Evolutionary conservation across 1,140 invertebrate genomes (phyloP).

Genomic region (Ctenoplectra terminalis): DNA sequence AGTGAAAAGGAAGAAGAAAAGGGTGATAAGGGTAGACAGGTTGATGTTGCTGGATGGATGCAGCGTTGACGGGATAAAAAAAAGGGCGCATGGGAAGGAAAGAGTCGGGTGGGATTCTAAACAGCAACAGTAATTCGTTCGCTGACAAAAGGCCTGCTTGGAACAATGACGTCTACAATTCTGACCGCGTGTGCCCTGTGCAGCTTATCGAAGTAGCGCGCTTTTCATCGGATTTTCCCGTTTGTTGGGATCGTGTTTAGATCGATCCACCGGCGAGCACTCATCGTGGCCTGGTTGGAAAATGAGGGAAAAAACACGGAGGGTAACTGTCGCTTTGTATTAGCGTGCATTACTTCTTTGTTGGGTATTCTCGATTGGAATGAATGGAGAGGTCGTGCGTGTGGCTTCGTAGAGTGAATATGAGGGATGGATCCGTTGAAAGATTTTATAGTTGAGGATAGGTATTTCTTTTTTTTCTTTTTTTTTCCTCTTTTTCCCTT

Average conservation of each 20-base stretch:
- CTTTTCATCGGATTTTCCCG: slow-evolving; percentile 65
- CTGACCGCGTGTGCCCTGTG: slow-evolving; percentile 38
- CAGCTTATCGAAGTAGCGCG: slow-evolving; percentile 45
- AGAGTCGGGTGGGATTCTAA: slow-evolving; percentile 54
- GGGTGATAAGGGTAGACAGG: slow-evolving; percentile 49
- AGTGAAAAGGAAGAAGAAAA: neutral
- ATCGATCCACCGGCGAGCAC: slow-evolving; percentile 58
- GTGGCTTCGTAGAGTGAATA: neutral
- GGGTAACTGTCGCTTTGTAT: slow-evolving; percentile 64
- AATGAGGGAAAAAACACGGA: slow-evolving; percentile 36
- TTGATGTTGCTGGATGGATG: slow-evolving; percentile 40
- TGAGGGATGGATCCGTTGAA: neutral
- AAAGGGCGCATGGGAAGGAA: slow-evolving; percentile 8
- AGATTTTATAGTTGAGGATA: too few species aligned
- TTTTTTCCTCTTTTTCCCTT: too few species aligned
- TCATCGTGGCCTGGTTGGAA: slow-evolving; percentile 24
- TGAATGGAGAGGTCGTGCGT: slow-evolving; percentile 4
- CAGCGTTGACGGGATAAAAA: slow-evolving; percentile 18
- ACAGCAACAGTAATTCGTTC: slow-evolving; percentile 75
- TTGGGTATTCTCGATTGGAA: slow-evolving; percentile 46
- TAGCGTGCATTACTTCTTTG: slow-evolving; percentile 48
- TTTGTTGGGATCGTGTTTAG: slow-evolving; percentile 60
- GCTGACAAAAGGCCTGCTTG: slow-evolving; percentile 68
- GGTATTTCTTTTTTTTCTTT: too few species aligned
- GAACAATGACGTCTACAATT: slow-evolving; percentile 73